phyloP scores from a whole-genome alignment of 2,113 vertebrate species.

The Corvus cornix region DNA sequence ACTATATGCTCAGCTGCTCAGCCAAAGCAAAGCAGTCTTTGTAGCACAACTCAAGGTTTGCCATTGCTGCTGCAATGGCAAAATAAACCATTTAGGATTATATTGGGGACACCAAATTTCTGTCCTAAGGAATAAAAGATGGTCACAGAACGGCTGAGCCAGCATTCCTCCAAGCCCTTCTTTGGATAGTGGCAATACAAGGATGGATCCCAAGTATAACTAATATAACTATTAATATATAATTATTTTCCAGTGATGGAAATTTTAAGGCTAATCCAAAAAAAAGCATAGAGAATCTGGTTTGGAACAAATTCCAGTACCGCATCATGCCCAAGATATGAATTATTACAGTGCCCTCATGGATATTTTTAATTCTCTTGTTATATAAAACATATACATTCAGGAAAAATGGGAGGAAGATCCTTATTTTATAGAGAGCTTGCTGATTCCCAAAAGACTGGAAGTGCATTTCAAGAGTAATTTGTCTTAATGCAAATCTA shows the following conservation, averaged over 20 bases:
- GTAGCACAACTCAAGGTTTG: neutral
- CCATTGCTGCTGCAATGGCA: neutral
- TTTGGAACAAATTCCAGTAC: conserved; percentile 54
- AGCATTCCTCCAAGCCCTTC: neutral
- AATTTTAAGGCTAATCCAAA: conserved; percentile 37
- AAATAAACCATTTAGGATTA: neutral
- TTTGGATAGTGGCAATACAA: neutral
- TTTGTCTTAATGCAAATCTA: neutral
- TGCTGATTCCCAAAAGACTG: conserved; percentile 34
- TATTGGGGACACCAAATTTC: neutral
- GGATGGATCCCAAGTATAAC: conserved; percentile 20
- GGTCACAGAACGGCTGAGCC: neutral
- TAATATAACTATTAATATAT: neutral
- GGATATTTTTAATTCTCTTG: conserved; percentile 53
- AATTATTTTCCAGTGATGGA: conserved; percentile 31
- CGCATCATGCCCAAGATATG: neutral
- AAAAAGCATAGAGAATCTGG: neutral
- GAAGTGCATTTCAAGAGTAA: conserved; percentile 4
- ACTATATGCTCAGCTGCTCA: neutral
- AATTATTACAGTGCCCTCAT: conserved; percentile 8
- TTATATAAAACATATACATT: conserved; percentile 19
- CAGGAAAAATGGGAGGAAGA: conserved; percentile 35
- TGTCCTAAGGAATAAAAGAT: neutral
- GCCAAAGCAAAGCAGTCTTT: neutral
- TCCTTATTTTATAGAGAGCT: conserved; percentile 21